phyloP scores from a whole-genome alignment of 2,888 invertebrate species.

The Ferrisia virgata region DNA sequence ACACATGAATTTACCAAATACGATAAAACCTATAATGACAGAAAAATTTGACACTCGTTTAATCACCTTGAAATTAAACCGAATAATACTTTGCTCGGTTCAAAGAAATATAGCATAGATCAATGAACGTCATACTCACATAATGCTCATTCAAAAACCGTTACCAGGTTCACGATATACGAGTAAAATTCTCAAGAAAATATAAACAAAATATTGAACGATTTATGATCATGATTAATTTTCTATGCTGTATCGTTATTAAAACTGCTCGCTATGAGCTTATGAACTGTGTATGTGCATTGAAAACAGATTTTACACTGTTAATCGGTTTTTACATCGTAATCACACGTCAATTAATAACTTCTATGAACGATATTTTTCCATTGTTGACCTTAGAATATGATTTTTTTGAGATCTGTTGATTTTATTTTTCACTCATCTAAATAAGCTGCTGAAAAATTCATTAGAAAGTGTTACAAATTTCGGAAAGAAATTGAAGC shows the following conservation, averaged over 20 bases:
- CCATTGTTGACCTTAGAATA: background rate
- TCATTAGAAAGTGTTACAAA: background rate
- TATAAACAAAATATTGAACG: background rate
- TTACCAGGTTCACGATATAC: background rate
- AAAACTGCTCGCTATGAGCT: background rate
- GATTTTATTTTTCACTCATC: background rate
- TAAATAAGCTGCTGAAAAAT: background rate
- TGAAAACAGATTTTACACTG: background rate
- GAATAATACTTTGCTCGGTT: no score
- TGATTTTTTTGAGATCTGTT: background rate
- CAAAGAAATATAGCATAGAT: no score
- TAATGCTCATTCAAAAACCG: background rate
- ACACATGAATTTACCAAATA: no score
- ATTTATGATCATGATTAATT: background rate
- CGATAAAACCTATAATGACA: no score
- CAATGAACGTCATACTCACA: no score
- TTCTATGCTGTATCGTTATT: background rate
- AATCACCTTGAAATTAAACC: no score
- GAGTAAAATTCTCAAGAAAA: background rate
- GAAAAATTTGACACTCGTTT: no score
- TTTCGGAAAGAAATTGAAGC: no score
- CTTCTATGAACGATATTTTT: background rate
- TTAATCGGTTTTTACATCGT: background rate
- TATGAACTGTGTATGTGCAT: background rate
- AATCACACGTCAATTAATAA: background rate